phyloP scores from a whole-genome alignment of 2,888 invertebrate genomes.

The Rhamphomyia laevipes region DNA sequence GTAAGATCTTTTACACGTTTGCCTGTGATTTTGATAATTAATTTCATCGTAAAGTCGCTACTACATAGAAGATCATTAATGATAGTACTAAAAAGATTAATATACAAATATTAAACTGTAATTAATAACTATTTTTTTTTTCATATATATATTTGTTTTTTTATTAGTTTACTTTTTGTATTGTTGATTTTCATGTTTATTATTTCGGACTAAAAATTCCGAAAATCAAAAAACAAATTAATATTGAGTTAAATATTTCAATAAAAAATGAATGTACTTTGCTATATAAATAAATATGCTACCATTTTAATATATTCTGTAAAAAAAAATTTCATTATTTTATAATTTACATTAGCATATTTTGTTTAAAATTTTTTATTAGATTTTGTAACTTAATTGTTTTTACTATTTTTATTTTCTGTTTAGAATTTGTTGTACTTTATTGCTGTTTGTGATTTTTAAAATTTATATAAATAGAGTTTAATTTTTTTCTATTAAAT shows the following conservation, averaged over 20 bases:
- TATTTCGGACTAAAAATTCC: too few species aligned
- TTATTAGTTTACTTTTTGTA: too few species aligned
- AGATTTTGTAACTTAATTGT: neutral
- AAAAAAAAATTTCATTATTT: neutral
- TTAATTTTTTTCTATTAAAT: neutral
- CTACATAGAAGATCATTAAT: too few species aligned
- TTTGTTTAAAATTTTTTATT: neutral
- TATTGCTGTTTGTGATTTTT: neutral
- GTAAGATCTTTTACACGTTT: too few species aligned
- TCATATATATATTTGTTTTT: too few species aligned
- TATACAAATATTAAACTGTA: too few species aligned
- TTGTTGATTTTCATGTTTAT: too few species aligned
- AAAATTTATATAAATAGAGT: neutral
- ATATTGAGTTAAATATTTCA: neutral
- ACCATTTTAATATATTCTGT: neutral
- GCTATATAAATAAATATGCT: neutral
- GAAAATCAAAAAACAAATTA: neutral
- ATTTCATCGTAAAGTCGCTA: too few species aligned
- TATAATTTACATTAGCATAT: neutral
- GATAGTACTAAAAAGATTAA: too few species aligned
- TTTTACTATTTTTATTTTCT: neutral
- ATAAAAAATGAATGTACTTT: neutral
- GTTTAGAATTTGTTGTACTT: slow-evolving; percentile 1
- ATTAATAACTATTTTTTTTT: too few species aligned
- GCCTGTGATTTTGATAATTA: too few species aligned